These are phyloP conservation scores for Helicoverpa armigera DNA, from an alignment of 1,140 invertebrate genomes.

Conservation along the genomic window DNA sequence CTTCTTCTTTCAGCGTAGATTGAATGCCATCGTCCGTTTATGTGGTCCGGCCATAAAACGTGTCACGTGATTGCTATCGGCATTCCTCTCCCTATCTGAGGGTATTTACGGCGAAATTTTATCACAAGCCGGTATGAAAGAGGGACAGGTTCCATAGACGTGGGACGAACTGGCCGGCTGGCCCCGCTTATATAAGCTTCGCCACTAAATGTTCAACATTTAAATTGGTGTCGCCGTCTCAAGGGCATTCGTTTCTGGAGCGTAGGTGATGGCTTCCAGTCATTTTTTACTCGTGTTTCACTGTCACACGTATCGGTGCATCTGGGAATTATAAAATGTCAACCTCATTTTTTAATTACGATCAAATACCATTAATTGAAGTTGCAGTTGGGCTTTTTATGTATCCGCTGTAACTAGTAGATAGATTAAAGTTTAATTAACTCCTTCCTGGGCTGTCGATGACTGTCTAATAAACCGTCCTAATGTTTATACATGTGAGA, in stretches of 20 bases:
- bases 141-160: constrained; percentile 49
- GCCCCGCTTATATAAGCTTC: constrained; percentile 13
- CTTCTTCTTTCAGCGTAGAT: constrained; percentile 44
- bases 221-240: constrained; percentile 31
- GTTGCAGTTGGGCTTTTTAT: background rate
- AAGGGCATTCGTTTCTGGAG: constrained; percentile 33
- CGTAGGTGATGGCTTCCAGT: constrained; percentile 28
- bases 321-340: background rate
- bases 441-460: constrained; percentile 10
- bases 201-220: constrained; percentile 35
- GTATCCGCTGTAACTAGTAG: background rate
- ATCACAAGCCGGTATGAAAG: constrained; percentile 54
- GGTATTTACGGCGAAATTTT: constrained; percentile 59
- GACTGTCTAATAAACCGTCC: constrained; percentile 24
- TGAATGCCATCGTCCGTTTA: constrained; percentile 52
- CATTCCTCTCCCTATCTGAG: constrained; percentile 53
- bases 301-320: background rate
- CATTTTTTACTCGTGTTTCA: background rate
- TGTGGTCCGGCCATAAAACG: constrained; percentile 54
- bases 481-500: constrained; percentile 19
- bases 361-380: constrained; percentile 1
- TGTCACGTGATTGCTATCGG: constrained; percentile 55
- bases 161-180: constrained; percentile 47
- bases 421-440: constrained; percentile 29
- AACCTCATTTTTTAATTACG: background rate